A percentile compares a stretch with the other conserved stretches of the same genome.
Evolutionary conservation across 2,888 invertebrate genomes (phyloP).

Genomic region (Cremastobaeus sp.): DNA sequence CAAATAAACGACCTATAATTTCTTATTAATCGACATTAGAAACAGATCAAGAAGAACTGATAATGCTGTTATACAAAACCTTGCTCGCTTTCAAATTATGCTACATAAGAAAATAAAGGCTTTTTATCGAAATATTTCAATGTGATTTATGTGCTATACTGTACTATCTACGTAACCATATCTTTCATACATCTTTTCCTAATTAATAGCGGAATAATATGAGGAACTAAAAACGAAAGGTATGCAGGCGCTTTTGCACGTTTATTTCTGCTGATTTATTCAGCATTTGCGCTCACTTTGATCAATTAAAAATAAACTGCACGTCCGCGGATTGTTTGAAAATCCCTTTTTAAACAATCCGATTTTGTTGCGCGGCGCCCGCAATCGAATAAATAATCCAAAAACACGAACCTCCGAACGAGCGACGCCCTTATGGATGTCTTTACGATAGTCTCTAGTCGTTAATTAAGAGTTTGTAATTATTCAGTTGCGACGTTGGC

Average conservation of each 20-base stretch:
- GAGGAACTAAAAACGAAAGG: no score
- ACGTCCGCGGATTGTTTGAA: no score
- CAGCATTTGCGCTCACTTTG: no score
- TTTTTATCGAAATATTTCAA: conserved; percentile 33
- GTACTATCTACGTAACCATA: no score
- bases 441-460: conserved; percentile 77
- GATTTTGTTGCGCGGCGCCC: no score
- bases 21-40: conserved; percentile 58
- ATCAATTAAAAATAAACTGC: no score
- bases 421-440: conserved; percentile 73
- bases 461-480: conserved; percentile 78
- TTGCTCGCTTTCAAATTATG: conserved; percentile 17
- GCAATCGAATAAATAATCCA: no score
- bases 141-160: conserved; percentile 20
- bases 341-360: no score
- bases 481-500: conserved; percentile 77
- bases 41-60: conserved; percentile 50
- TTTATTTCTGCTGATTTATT: no score
- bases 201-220: no score
- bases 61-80: conserved; percentile 28
- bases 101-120: conserved; percentile 35
- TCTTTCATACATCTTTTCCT: no score
- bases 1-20: conserved; percentile 61
- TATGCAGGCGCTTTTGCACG: no score
- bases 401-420: conserved; percentile 74